Base-by-base conservation (phyloP, 1,140 invertebrate species). In the Pseudomyrmex concolor region DNA sequence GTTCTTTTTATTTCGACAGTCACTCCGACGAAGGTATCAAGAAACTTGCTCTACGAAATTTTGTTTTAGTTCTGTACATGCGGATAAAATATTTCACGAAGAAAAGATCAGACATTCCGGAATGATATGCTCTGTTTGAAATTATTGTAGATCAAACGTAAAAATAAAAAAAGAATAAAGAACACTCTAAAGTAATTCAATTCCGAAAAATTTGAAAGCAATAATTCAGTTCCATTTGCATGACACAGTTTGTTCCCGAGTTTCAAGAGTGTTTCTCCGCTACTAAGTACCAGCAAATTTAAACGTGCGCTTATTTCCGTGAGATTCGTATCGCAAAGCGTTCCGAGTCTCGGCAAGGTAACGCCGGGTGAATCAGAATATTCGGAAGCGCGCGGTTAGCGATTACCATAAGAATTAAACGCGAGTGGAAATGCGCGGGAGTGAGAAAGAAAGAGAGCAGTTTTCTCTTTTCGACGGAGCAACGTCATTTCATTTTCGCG, bases 371-470 rank as follows among this genome's bases (percentile, higher is more conserved):
- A 59, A 12, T 17, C 54, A 68, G 86, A 67, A 76, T 73, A 84
- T 87, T 87, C 68, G 55, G 73, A 87, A 87, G 60, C 81, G 83
- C 55, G 55, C 63, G 78, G 78, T 63, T 83, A 86, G 51, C 66
- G 78, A 86, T 87, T 83, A 86, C 80, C 86, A 72, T 77, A 86
- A 71, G 85, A 87, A 86, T 86, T 87, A 87, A 87, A 87, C 50
- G 85, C 68, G 80, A 19, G 34, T 34, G 15, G 71, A n/a, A 13
- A 25, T 34, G 25, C 17, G 62, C 50, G 85, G 62, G 80, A n/a
- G 34, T 34, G 15, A 64, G 34, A 34, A 34, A n/a, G 10, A 25
- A 25, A 25, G 12, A 55, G 45, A 64, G 50, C 48, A 50, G 13
- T 45, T 51, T 63, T 67, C 70, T 83, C 70, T 83, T 54, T 51